phyloP scores from a whole-genome alignment of 1,140 invertebrate species.

The Telenomus remus region DNA sequence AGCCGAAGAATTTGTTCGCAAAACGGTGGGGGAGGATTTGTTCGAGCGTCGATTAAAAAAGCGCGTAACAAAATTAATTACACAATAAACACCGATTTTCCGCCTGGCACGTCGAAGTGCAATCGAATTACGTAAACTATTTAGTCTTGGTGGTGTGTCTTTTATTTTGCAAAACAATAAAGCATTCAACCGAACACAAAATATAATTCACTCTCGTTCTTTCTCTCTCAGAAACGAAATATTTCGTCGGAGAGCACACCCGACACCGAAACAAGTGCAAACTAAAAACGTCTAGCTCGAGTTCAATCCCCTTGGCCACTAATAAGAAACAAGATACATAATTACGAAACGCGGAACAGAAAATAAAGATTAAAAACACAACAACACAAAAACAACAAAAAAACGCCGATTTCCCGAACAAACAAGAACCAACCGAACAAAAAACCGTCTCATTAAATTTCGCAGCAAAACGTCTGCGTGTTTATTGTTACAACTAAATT shows the following conservation, averaged over 20 bases:
- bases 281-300: constrained; percentile 4
- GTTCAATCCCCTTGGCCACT: constrained; percentile 10
- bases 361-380: no score
- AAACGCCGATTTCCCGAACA: no score
- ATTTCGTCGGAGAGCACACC: neutral
- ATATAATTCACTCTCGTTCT: neutral
- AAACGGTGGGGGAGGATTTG: no score
- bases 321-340: constrained; percentile 34
- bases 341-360: constrained; percentile 27
- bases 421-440: no score
- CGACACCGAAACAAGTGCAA: constrained; percentile 15
- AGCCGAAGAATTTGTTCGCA: no score
- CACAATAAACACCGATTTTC: neutral
- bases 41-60: neutral
- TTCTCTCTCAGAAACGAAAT: neutral
- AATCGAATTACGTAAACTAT: constrained; percentile 1
- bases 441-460: constrained; percentile 14
- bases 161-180: constrained; percentile 1
- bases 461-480: constrained; percentile 22
- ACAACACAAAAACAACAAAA: no score
- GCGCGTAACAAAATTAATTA: constrained; percentile 3
- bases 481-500: no score
- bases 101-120: neutral
- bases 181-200: neutral
- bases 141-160: no score